A percentile compares a stretch with the other conserved stretches of the same genome.
Evolutionary conservation across 2,797 vertebrate species (phyloP).

Genomic region (Buphagus erythrorhynchus): DNA sequence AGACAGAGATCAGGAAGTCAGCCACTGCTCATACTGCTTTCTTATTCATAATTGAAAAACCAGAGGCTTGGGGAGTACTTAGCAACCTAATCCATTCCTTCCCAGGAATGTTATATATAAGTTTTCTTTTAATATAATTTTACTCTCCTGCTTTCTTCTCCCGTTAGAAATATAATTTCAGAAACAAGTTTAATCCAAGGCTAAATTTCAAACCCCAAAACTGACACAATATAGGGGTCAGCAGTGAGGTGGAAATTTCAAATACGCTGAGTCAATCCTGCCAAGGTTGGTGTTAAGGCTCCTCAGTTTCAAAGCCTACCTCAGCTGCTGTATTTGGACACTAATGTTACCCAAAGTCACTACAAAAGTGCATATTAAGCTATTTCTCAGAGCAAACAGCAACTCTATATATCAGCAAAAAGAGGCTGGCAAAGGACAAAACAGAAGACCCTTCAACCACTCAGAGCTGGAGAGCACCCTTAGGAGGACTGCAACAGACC

Average conservation of each 20-base stretch:
- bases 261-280: not conserved
- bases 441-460: not conserved
- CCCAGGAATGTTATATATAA: not conserved
- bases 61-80: not conserved
- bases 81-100: not conserved
- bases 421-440: not conserved
- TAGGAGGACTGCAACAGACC: not conserved
- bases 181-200: not conserved
- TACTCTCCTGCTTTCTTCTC: not conserved
- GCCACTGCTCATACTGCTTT: not conserved
- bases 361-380: not conserved
- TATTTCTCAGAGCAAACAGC: not conserved
- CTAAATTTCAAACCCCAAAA: not conserved
- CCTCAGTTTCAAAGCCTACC: not conserved
- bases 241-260: not conserved
- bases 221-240: not conserved
- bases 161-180: not conserved
- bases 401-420: not conserved
- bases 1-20: not conserved
- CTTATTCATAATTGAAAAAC: not conserved
- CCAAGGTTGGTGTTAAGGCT: not conserved
- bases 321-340: not conserved
- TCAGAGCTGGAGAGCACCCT: not conserved
- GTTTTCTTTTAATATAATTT: not conserved
- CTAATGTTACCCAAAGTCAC: not conserved